Evolutionary conservation across 2,888 invertebrate species (phyloP), one percentile per base, ranked within the genome.

Genomic region (Theodoxus fluviatilis): DNA sequence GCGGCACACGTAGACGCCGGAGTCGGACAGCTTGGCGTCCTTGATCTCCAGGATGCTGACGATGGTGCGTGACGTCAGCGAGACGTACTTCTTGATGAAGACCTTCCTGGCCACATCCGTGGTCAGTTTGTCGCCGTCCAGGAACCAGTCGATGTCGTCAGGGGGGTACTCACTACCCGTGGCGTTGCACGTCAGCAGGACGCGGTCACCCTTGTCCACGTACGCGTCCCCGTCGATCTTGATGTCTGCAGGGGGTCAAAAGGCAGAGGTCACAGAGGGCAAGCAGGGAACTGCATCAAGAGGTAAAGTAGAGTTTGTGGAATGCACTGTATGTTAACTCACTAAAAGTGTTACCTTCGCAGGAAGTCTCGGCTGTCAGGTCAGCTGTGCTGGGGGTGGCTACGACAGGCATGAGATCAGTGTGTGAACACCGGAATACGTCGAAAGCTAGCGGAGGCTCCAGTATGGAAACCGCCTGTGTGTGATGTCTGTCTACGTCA

Each of bases 61-160:
- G 37, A 79, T 80, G 3, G 79, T 78, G 55, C 74, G 75, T 33
- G 76, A 74, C n/a, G 74, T 70, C 37, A 75, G 71, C 38, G 79
- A 78, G 71, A 78, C 74, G 73, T 75, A 73, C 71, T 80, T 79
- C 15, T 74, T 74, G 66, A 80, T 77, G 49, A 72, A 71, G 12
- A 80, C 77, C 49, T 77, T 74, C 52, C 75, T 73, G 28, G 76
- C 75, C 2, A 73, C 68, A 55, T 78, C 75, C 6, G 79, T 74
- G 9, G 76, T 70, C 33, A 82, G 71, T 71, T 77, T 78, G 65
- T 76, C 68, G 33, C 79, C 77, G 59, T 79, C 77, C 49, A 79
- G 76, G 66, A 81, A 76, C 82, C 82, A 82, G 71, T 81, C 79
- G 65, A 82, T 70, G 47, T 80, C 80, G 65, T 79, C 73, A 0